Evolutionary conservation across 2,113 vertebrate species (phyloP), one percentile per base, ranked within the genome.

Genomic region (Formicarius rufipectus): DNA sequence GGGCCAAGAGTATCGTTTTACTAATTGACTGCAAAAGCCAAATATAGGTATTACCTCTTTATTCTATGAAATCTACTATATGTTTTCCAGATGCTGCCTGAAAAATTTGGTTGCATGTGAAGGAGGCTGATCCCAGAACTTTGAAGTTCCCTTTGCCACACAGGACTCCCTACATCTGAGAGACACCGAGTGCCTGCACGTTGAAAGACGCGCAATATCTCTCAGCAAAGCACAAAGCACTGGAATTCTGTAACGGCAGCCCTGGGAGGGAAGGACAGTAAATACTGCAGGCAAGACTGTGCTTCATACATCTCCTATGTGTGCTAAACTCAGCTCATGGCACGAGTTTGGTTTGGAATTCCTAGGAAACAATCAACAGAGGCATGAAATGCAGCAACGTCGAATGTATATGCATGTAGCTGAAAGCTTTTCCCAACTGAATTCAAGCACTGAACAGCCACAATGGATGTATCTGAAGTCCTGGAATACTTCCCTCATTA

Each of bases 21-120:
- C 84, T 87, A 91, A 89, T 39, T 91, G 74, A 62, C 89, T 17
- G 4, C 40, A 87, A 67, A 88, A 93, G 84, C 78, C 79, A 75
- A 95, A 85, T 59, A 67, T 2, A 95, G 84, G 82, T 52, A 91
- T 91, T 83, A 74, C 63, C 52, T 93, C 84, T 77, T 76, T 42
- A 59, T 67, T 71, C 75, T 64, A 64, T 83, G n/a, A 83, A 90
- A 93, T 45, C 68, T 69, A 30, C 56, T 44, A 6, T 9, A 45
- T 60, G 64, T 93, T 86, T 94, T 81, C 90, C 90, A 95, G 93
- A 84, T 77, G 90, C 50, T 79, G 83, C 52, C 73, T 47, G 59
- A 86, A 75, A 93, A 85, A 45, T 33, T 22, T 10, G 59, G 37
- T 66, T 64, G 45, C 8, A 0, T 6, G 4, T 5, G 50, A 71